phyloP scores from a whole-genome alignment of 2,888 invertebrate genomes.

The Cenopis cana region DNA sequence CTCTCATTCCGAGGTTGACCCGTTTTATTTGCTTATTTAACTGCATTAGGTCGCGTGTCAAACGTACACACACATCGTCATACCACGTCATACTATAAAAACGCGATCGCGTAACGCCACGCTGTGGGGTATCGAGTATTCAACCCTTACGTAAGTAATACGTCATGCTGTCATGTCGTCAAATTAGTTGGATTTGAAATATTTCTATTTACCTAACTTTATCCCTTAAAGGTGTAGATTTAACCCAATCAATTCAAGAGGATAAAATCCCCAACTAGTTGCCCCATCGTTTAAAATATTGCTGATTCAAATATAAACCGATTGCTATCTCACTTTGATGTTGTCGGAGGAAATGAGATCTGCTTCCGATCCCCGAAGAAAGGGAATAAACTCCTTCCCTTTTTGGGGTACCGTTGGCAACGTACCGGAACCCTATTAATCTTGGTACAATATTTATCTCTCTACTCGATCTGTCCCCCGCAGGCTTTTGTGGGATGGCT shows the following conservation, averaged over 20 bases:
- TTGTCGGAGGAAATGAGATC: conserved; percentile 84
- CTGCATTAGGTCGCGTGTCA: too few relatives aligned
- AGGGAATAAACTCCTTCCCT: conserved; percentile 79
- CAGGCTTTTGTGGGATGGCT: conserved; percentile 39
- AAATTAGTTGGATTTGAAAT: conserved; percentile 12
- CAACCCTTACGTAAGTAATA: not conserved
- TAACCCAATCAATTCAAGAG: conserved; percentile 39
- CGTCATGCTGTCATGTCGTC: not conserved
- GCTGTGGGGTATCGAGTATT: too few relatives aligned
- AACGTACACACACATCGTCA: too few relatives aligned
- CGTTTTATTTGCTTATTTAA: too few relatives aligned
- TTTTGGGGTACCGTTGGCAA: conserved; percentile 70
- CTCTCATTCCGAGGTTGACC: too few relatives aligned
- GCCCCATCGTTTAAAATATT: conserved; percentile 75
- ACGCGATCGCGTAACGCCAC: too few relatives aligned
- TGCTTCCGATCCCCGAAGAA: conserved; percentile 81
- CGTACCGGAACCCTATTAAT: conserved; percentile 64
- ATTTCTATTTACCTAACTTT: not conserved
- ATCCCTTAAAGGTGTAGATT: conserved; percentile 12
- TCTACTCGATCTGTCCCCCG: conserved; percentile 48
- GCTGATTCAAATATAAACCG: conserved; percentile 83
- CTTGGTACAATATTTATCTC: conserved; percentile 68
- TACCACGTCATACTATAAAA: too few relatives aligned
- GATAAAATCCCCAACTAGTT: conserved; percentile 63
- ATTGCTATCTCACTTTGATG: conserved; percentile 84